A percentile compares a stretch with the other conserved stretches of the same genome.
phyloP scores from a whole-genome alignment of 1,140 invertebrate species.

The Macrosteles quadrilineatus region DNA sequence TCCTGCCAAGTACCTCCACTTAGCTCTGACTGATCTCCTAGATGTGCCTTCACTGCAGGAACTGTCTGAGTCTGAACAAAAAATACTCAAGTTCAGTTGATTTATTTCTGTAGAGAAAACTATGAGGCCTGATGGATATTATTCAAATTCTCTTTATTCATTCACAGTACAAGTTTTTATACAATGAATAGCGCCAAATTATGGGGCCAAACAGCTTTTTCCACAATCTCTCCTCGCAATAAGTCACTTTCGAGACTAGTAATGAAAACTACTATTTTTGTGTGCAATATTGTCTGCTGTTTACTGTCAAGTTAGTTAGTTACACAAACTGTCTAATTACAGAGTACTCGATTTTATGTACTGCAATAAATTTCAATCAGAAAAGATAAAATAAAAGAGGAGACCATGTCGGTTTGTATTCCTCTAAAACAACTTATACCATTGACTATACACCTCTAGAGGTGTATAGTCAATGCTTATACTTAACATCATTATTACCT shows the following conservation, averaged over 20 bases:
- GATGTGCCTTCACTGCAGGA: constrained; percentile 29
- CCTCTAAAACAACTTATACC: background rate
- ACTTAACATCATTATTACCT: background rate
- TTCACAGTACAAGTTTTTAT: too few species aligned
- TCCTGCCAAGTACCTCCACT: constrained; percentile 14
- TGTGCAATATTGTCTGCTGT: background rate
- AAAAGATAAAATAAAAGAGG: background rate
- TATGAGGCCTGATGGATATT: background rate
- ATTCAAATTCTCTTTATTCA: background rate
- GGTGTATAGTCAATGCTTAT: background rate
- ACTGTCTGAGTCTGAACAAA: constrained; percentile 32
- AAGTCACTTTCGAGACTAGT: too few species aligned
- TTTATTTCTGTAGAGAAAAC: background rate
- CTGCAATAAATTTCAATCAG: too few species aligned
- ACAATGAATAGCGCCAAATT: background rate
- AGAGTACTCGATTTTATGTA: too few species aligned
- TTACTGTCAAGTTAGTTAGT: background rate
- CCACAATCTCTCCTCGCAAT: too few species aligned
- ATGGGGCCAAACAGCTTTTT: background rate
- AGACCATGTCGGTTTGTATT: background rate
- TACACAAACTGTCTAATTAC: background rate
- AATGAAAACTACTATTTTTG: background rate
- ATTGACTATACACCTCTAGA: background rate
- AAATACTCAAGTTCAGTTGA: too few species aligned
- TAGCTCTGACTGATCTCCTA: constrained; percentile 18